Evolutionary conservation across 2,888 invertebrate genomes (phyloP), one percentile per base, ranked within the genome.

Genomic region (Ormyrus pomaceus): DNA sequence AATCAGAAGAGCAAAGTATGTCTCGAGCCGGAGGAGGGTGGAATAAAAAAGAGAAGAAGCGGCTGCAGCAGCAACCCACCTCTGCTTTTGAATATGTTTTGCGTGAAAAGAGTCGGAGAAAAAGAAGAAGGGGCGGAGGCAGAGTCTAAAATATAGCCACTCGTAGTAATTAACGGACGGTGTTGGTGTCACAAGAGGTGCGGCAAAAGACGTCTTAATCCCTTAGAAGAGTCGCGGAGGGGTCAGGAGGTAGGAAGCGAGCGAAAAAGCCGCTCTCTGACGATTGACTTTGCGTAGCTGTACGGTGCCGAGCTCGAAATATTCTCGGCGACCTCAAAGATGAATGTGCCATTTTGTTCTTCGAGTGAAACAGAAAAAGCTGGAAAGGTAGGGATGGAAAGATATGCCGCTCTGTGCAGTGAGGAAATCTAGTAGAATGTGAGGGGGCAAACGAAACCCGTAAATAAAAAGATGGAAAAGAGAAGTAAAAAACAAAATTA

Each of bases 201-300:
- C 45, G 13, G 73, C 65, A 73, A 73, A 74, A 74, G 55, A 50
- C 73, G 48, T 65, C 56, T 73, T 74, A 68, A 61, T 34, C 73
- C 50, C 64, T 72, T 34, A 34, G 34, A 34, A 34, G 34, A 34
- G 2, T 34, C 34, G 34, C 2, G 6, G 55, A 59, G 4, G 46
- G 53, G 59, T 64, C 11, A 46, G 58, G 58, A 58, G 59, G n/a
- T 6, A 58, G 59, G 78, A 53, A 65, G 66, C 34, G 56, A 59
- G 66, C 51, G 11, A 74, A 56, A 78, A 75, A 58, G 48, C 7
- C 13, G 3, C 55, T 7, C 34, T 34, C 50, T 45, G 62, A 61
- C n/a, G 50, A 34, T 46, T 62, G 62, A 64, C 51, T 64, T 72
- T 5, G 64, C 61, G 19, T 46, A 55, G 13, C 46, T 72, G 55